A percentile compares a stretch with the other conserved stretches of the same genome.
Conservation (phyloP, 2,113 vertebrate species). For the Capricornis sumatraensis region DNA sequence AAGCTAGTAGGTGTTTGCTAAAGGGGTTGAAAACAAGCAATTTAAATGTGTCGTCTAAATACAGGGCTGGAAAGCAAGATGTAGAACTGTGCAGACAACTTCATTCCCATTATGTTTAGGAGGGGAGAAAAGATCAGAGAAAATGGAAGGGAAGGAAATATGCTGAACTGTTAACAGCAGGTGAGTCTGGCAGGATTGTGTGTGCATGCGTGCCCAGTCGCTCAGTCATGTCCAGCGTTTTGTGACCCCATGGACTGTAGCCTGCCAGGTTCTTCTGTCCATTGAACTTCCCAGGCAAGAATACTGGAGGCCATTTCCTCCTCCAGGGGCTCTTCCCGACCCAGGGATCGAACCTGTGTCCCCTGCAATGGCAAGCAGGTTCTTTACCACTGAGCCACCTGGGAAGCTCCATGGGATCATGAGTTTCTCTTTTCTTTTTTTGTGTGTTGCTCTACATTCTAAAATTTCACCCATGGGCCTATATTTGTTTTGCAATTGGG, state of each 20-base stretch:
- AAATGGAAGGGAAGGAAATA: not conserved
- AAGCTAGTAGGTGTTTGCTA: not conserved
- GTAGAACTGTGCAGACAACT: not conserved
- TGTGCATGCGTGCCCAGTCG: not conserved
- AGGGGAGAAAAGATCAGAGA: not conserved
- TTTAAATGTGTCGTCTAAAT: not conserved
- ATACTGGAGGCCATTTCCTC: not conserved
- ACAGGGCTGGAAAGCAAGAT: not conserved
- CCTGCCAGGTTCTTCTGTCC: not conserved
- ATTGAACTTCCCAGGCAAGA: not conserved
- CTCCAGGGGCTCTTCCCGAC: not conserved
- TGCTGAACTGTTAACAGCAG: accelerated
- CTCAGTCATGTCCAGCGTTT: not conserved
- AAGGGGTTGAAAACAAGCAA: not conserved
- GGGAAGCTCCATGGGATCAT: not conserved
- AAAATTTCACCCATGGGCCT: not conserved
- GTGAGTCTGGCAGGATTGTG: not conserved
- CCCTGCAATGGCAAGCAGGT: not conserved
- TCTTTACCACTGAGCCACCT: not conserved
- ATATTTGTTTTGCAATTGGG: not conserved
- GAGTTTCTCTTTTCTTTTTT: not conserved
- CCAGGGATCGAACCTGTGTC: not conserved
- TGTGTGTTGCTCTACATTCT: not conserved
- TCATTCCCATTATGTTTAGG: not conserved
- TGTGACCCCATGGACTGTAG: not conserved